Base-by-base conservation (phyloP, 2,113 vertebrate genomes). In the Chaetodon trifascialis region DNA sequence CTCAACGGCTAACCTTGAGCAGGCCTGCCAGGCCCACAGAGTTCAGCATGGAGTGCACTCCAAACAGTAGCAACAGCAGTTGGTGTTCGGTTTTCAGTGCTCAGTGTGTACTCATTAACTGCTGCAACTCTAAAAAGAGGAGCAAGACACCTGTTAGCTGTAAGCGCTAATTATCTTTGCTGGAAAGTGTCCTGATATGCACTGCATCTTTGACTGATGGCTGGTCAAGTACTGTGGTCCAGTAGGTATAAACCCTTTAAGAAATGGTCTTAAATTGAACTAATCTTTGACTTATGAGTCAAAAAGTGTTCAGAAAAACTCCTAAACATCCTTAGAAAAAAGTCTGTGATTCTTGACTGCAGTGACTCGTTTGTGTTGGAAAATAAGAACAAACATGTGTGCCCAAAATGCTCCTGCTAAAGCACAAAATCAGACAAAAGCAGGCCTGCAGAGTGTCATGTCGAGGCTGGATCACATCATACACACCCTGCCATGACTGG, bases 31-130 rank as follows among this genome's bases (percentile, higher is more conserved):
- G 79, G 68, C 67, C 86, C 52, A 79, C 84, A 46, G 60, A 60
- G 70, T 65, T 58, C 72, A 81, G 11, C 62, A 40, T 69, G n/a
- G 62, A 42, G 79, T n/a, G 40, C 78, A 56, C 73, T 66, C 59
- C 63, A 44, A 60, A 56, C 49, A 3, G 64, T 79, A 83, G 59
- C 59, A 69, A 34, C 49, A 73, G 21, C 76, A 74, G 68, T 67
- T 79, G 38, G 21, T 0, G 51, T 47, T 75, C 36, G 34, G 30
- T 54, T 71, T 74, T 59, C n/a, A 55, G 63, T 2, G 15, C 34
- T 78, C 0, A 0, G 4, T 42, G 58, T 21, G 34, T 21, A 30
- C 55, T 84, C 58, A 60, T 74, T 70, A 70, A 49, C 54, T 23
- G 49, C 44, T 60, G 16, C 25, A 70, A 8, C 23, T 40, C 59